These are phyloP conservation scores for Gallinago undulata DNA, from an alignment of 2,113 vertebrate genomes.

Conservation along the genomic window DNA sequence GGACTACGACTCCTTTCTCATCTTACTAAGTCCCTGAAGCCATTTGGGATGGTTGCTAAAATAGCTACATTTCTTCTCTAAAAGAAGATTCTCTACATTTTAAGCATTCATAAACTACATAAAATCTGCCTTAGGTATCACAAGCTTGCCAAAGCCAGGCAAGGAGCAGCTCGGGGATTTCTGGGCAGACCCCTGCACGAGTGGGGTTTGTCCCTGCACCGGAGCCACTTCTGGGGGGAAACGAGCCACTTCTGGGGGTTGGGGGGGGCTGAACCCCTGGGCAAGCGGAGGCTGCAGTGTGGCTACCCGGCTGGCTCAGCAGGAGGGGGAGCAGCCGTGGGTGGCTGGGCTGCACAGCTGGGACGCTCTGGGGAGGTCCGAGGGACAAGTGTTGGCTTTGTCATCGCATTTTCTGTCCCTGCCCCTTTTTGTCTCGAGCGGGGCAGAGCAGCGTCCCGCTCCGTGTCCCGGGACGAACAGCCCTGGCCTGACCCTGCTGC, in stretches of 20 bases:
- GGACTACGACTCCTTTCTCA: too few species aligned
- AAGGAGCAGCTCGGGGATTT: not conserved
- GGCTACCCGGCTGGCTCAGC: not conserved
- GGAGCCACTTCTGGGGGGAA: not conserved
- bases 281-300: not conserved
- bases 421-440: not conserved
- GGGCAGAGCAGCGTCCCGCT: not conserved
- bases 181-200: not conserved
- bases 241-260: too few species aligned
- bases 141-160: not conserved
- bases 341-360: conserved; percentile 41
- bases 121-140: too few species aligned
- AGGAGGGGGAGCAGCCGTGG: not conserved
- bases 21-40: too few species aligned
- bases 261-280: not conserved
- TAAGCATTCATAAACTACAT: too few species aligned
- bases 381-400: conserved; percentile 37
- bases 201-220: not conserved
- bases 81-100: too few species aligned
- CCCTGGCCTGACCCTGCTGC: not conserved
- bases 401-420: not conserved
- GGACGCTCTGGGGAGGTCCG: conserved; percentile 37
- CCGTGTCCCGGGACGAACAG: not conserved
- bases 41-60: too few species aligned
- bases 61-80: too few species aligned